A percentile compares a stretch with the other conserved stretches of the same genome.
Conservation (phyloP, 2,888 invertebrate genomes). For the Drosophila infuscata region DNA sequence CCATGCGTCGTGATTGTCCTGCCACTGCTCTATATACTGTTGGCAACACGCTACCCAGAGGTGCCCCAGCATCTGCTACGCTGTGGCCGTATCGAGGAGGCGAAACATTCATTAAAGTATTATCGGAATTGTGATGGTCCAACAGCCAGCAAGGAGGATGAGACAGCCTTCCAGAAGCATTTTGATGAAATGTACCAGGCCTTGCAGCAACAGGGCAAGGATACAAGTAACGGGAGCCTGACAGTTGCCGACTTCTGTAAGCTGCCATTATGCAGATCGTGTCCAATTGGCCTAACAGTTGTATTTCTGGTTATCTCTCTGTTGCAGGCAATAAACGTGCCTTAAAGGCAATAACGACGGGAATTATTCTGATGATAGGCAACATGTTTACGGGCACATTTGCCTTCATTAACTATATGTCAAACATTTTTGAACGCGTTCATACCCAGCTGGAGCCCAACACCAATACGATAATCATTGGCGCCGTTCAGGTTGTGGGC, state of each 20-base stretch:
- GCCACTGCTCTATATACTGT: constrained; percentile 64
- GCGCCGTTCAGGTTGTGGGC: constrained; percentile 77
- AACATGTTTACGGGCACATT: constrained; percentile 75
- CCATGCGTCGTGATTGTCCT: constrained; percentile 62
- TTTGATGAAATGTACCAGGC: constrained; percentile 54
- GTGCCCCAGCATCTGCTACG: constrained; percentile 71
- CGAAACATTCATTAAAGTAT: constrained; percentile 65
- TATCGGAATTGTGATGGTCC: constrained; percentile 66
- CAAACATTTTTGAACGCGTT: constrained; percentile 74
- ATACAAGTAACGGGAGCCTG: constrained; percentile 21
- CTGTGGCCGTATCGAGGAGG: constrained; percentile 56
- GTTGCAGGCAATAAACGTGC: constrained; percentile 65
- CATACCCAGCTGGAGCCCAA: constrained; percentile 76
- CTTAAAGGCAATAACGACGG: constrained; percentile 65
- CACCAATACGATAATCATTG: constrained; percentile 79
- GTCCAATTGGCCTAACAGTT: background rate
- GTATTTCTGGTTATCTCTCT: background rate
- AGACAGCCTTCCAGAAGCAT: constrained; percentile 56
- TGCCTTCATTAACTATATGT: constrained; percentile 79
- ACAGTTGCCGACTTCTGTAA: constrained; percentile 65
- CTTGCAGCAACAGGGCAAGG: constrained; percentile 45
- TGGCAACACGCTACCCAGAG: constrained; percentile 68
- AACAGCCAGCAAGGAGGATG: constrained; percentile 54
- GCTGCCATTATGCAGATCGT: constrained; percentile 9
- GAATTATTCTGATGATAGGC: constrained; percentile 65